phyloP scores from a whole-genome alignment of 2,113 vertebrate species.

The Regulus satrapa region DNA sequence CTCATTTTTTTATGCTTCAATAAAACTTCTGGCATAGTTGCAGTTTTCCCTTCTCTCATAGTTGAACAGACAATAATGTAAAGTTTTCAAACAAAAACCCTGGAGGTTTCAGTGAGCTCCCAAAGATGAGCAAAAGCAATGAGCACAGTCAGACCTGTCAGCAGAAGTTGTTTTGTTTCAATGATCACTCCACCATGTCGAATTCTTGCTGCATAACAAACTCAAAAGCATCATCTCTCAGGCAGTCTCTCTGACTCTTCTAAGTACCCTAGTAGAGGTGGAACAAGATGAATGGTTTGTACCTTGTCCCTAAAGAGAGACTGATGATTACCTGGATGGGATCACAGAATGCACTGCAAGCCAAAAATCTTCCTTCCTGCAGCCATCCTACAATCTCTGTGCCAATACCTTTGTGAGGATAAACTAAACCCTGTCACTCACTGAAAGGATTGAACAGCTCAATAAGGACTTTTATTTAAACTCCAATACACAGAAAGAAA shows the following conservation, averaged over 20 bases:
- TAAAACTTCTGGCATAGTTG: not conserved
- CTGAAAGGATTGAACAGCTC: not conserved
- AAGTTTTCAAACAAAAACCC: slow-evolving; percentile 9
- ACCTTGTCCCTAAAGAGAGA: not conserved
- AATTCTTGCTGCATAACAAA: not conserved
- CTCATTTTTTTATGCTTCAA: not conserved
- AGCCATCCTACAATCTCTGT: not conserved
- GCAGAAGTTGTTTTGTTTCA: not conserved
- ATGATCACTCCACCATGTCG: not conserved
- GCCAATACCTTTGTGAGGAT: not conserved
- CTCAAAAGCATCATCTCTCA: not conserved
- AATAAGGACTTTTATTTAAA: not conserved
- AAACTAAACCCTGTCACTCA: not conserved
- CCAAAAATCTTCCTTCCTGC: not conserved
- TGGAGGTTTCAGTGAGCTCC: not conserved
- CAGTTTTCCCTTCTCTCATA: not conserved
- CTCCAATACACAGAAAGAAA: not conserved
- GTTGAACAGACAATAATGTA: not conserved
- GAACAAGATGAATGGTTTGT: not conserved
- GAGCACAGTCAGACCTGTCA: not conserved
- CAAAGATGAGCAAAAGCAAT: not conserved
- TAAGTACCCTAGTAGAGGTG: not conserved
- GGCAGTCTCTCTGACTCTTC: not conserved
- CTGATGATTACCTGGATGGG: not conserved
- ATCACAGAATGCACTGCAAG: not conserved